phyloP scores from a whole-genome alignment of 1,140 invertebrate genomes.

The Teleogryllus occipitalis region DNA sequence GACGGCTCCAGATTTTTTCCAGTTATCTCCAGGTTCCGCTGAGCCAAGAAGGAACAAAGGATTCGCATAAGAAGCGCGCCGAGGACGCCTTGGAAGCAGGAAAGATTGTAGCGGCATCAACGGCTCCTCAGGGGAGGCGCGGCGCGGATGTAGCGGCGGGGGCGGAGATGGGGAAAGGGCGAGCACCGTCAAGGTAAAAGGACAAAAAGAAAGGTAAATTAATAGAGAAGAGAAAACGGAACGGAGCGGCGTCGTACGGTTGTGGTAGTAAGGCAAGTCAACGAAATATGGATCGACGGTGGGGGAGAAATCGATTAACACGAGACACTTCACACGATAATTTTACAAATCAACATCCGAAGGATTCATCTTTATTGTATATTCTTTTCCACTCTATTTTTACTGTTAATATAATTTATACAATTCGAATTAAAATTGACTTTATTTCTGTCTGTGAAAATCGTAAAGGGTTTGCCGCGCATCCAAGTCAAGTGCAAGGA shows the following conservation, averaged over 20 bases:
- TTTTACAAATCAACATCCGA: too few relatives aligned
- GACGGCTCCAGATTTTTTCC: background rate
- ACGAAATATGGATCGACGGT: too few relatives aligned
- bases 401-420: too few relatives aligned
- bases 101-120: background rate
- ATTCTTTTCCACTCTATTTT: too few relatives aligned
- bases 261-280: background rate
- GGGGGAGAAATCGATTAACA: too few relatives aligned
- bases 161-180: background rate
- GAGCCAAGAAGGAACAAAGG: background rate
- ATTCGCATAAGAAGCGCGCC: background rate
- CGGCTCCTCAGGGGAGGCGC: background rate
- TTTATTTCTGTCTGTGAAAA: too few relatives aligned
- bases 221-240: background rate
- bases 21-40: constrained; percentile 3
- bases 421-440: too few relatives aligned
- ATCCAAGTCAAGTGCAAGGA: too few relatives aligned
- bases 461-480: too few relatives aligned
- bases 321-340: too few relatives aligned
- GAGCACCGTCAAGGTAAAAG: background rate
- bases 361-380: too few relatives aligned
- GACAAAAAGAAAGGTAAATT: background rate
- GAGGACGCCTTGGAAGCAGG: background rate
- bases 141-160: too few relatives aligned
- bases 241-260: background rate